A percentile compares a stretch with the other conserved stretches of the same genome.
phyloP scores from a whole-genome alignment of 2,888 invertebrate genomes.

The Agonopterix arenella region DNA sequence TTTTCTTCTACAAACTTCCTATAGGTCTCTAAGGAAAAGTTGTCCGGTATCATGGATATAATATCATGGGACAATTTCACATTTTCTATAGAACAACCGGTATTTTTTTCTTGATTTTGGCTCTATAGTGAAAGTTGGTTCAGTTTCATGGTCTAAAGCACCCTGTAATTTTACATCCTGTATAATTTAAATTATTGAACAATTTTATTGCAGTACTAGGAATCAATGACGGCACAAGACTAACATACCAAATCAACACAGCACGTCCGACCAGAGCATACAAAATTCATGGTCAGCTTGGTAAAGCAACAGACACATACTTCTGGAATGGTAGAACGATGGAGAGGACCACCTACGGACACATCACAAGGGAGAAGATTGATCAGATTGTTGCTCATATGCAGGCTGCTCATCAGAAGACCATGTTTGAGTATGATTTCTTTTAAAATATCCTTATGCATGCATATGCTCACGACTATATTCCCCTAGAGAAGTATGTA shows the following conservation, averaged over 20 bases:
- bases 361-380: constrained; percentile 82
- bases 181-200: not conserved
- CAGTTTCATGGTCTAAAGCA: too few species aligned
- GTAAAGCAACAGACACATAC: constrained; percentile 84
- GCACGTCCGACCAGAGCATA: constrained; percentile 82
- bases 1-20: too few species aligned
- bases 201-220: constrained; percentile 79
- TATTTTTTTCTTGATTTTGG: too few species aligned
- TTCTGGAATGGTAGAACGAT: constrained; percentile 83
- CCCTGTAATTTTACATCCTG: too few species aligned
- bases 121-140: not conserved
- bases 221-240: constrained; percentile 79
- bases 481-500: too few species aligned
- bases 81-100: too few species aligned
- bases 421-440: constrained; percentile 87
- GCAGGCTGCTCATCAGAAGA: constrained; percentile 90
- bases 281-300: constrained; percentile 85
- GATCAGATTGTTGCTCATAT: constrained; percentile 86
- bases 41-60: too few species aligned
- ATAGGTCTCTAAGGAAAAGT: too few species aligned
- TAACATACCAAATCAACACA: constrained; percentile 74
- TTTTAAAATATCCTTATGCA: too few species aligned
- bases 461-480: too few species aligned
- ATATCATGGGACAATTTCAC: too few species aligned
- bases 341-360: constrained; percentile 81